Conservation (phyloP, 1,140 invertebrate genomes). For the Mesaphorura yosii region DNA sequence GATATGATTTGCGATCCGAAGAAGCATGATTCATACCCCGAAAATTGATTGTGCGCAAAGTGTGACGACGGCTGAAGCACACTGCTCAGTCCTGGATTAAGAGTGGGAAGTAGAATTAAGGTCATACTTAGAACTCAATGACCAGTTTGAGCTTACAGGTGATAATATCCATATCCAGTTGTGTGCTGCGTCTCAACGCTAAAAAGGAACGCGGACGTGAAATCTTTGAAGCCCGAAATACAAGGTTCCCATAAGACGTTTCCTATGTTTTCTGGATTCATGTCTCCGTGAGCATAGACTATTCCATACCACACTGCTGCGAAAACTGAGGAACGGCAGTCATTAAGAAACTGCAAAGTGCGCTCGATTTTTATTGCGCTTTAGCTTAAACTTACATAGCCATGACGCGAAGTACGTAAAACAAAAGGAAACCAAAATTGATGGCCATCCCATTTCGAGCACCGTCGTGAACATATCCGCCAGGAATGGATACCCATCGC, state of each 20-base stretch:
- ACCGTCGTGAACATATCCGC: slow-evolving; percentile 6
- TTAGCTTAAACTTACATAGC: slow-evolving; percentile 2
- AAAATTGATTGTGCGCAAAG: slow-evolving; percentile 8
- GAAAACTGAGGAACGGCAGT: slow-evolving; percentile 6
- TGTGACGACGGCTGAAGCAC: neutral
- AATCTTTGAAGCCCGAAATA: slow-evolving; percentile 7
- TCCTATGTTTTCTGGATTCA: neutral
- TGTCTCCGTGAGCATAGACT: slow-evolving; percentile 8
- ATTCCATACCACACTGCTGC: slow-evolving; percentile 7
- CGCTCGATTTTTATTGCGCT: neutral
- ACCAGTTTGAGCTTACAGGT: no score
- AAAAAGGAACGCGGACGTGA: slow-evolving; percentile 11
- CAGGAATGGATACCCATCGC: slow-evolving; percentile 4
- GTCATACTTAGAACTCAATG: no score
- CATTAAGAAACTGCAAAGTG: neutral
- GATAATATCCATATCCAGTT: slow-evolving; percentile 10
- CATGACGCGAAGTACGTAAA: slow-evolving; percentile 8
- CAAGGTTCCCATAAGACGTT: slow-evolving; percentile 3
- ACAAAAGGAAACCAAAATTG: slow-evolving; percentile 1
- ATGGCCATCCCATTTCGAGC: slow-evolving; percentile 8
- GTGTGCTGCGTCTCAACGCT: slow-evolving; percentile 15
- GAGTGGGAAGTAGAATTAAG: no score
- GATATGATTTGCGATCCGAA: no score
- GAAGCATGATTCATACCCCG: no score
- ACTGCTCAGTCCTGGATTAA: slow-evolving; percentile 4